Percentiles rank a stretch among this genome's conserved stretches.
phyloP scores from a whole-genome alignment of 2,113 vertebrate species.

The Rhinoptilus africanus region DNA sequence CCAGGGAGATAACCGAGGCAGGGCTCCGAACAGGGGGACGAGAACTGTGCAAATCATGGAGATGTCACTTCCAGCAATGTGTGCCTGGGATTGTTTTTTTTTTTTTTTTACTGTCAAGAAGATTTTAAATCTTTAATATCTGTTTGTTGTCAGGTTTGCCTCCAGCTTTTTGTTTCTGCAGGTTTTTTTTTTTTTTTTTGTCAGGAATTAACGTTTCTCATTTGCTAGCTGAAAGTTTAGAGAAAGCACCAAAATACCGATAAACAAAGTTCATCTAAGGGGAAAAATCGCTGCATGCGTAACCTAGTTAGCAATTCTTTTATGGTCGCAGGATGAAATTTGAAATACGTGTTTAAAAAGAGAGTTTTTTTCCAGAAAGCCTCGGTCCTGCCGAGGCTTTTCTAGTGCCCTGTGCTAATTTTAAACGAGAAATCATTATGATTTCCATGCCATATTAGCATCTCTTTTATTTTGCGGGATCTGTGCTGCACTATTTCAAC shows the following conservation, averaged over 20 bases:
- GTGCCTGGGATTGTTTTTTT: background rate
- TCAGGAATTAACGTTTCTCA: constrained; percentile 44
- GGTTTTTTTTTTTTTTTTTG: background rate
- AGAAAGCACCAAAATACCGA: constrained; percentile 3
- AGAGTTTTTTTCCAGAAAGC: constrained; percentile 38
- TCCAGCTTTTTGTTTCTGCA: constrained; percentile 9
- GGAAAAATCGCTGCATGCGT: constrained; percentile 18
- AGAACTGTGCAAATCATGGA: constrained; percentile 1
- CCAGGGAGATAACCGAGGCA: background rate
- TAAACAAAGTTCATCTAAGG: constrained; percentile 50
- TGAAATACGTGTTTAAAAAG: constrained; percentile 20
- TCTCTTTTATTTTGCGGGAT: background rate
- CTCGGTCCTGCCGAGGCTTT: background rate
- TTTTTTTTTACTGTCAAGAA: constrained; percentile 19
- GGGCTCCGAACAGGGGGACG: background rate
- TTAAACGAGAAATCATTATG: constrained; percentile 37
- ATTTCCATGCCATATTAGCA: constrained; percentile 18
- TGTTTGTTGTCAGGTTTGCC: constrained; percentile 50
- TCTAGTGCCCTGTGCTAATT: background rate
- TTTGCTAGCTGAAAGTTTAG: constrained; percentile 41
- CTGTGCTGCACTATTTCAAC: background rate
- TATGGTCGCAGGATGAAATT: background rate
- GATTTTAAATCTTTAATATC: constrained; percentile 52
- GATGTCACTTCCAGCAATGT: constrained; percentile 4
- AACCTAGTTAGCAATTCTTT: constrained; percentile 45